Conservation (phyloP, 53 echinoderm and acorn worm species). For the Temnopleurus reevesii region DNA sequence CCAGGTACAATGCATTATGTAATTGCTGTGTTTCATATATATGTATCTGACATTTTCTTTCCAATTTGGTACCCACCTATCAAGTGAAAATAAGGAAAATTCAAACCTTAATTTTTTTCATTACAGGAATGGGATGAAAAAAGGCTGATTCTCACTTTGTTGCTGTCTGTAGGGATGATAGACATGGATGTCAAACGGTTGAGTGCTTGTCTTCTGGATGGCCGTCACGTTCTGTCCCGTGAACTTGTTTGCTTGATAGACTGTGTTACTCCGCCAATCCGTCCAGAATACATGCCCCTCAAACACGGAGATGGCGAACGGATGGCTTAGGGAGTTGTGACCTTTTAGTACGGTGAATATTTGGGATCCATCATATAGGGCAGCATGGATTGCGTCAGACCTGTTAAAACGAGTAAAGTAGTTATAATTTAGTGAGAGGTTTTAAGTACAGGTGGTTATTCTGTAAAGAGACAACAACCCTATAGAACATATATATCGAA, state of each 20-base stretch:
- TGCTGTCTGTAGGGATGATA: constrained; percentile 87
- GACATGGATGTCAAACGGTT: constrained; percentile 96
- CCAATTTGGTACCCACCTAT: too few relatives aligned
- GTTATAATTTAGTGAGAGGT: too few relatives aligned
- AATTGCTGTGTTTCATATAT: too few relatives aligned
- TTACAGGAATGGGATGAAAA: background rate
- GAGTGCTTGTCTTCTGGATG: constrained; percentile 86
- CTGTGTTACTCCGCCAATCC: constrained; percentile 91
- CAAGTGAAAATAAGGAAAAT: background rate
- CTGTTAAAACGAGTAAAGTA: constrained; percentile 39
- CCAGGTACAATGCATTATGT: too few relatives aligned
- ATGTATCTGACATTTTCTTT: too few relatives aligned
- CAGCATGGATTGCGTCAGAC: constrained; percentile 94
- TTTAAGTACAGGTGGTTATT: too few relatives aligned
- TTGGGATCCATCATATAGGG: constrained; percentile 71
- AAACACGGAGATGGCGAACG: constrained; percentile 94
- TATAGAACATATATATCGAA: too few relatives aligned
- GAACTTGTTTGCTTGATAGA: constrained; percentile 90
- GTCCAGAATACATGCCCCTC: constrained; percentile 93
- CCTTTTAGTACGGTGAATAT: constrained; percentile 76
- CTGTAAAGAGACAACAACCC: too few relatives aligned
- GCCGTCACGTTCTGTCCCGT: constrained; percentile 77
- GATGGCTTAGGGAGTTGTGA: constrained; percentile 78
- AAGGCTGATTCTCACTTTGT: constrained; percentile 43
- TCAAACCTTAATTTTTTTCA: background rate